Base-by-base conservation (phyloP, 2,888 invertebrate species). In the Zhuqinia jingwanae region DNA sequence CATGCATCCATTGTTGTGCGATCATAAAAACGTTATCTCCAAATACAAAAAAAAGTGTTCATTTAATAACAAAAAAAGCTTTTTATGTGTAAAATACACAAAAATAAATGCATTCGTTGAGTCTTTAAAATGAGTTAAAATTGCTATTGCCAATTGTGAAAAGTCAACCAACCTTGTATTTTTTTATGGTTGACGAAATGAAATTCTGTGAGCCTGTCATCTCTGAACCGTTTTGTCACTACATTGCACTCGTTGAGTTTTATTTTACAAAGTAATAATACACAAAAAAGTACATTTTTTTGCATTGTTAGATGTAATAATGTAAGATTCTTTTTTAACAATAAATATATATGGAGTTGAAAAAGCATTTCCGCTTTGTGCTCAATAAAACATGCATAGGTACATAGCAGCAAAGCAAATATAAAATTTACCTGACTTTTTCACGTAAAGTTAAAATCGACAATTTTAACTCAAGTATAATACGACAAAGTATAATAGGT, bases 101-200 rank as follows among this genome's bases (percentile, higher is more conserved):
- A 8, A n/a, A n/a, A n/a, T n/a, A n/a, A n/a, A n/a, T n/a, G n/a
- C n/a, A n/a, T n/a, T n/a, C n/a, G n/a, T n/a, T n/a, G 5, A 11
- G 5, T 56, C 6, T 17, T 25, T 58, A 6, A 22, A 2, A 3
- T 58, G 25, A 58, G 20, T n/a, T n/a, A 15, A 50, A 50, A 13
- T 50, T 53, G 25, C 27, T n/a, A 80, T 70, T 56, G 70, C 65
- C 65, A 75, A 76, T 83, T 83, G 83, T 83, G 17, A 17, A 36
- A 65, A 76, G 30, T 76, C 83, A 83, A 42, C 83, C 83, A 83
- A 76, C 76, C 83, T 83, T 83, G 76, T 8, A 75, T 76, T 47
- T n/a, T n/a, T n/a, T 76, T 76, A 76, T 65, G 83, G 83, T 76
- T 60, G 63, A 76, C 83, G 76, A 76, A 25, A 56, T 58, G 17